These are phyloP conservation scores for Sitodiplosis mosellana DNA, from an alignment of 1,140 invertebrate species.

Conservation along the genomic window DNA sequence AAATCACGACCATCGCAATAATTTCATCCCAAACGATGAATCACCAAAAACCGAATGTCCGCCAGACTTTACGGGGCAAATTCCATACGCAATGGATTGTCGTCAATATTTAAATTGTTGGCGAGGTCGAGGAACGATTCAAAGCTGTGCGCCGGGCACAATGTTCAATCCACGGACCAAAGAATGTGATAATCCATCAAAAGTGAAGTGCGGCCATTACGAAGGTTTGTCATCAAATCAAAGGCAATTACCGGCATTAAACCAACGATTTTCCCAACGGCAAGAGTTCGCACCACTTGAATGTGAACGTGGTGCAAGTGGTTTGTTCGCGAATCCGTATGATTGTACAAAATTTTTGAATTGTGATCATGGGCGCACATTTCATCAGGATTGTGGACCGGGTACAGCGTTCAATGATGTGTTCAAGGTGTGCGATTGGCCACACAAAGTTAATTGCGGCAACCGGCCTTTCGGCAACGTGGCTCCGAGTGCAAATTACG, in stretches of 20 bases:
- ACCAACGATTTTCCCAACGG: background rate
- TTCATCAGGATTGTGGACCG: conserved; percentile 39
- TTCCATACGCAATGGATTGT: conserved; percentile 40
- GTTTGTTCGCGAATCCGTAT: conserved; percentile 36
- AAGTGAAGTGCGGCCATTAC: conserved; percentile 32
- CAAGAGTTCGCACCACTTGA: too few species aligned
- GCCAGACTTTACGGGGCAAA: conserved; percentile 31
- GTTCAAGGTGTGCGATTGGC: conserved; percentile 37
- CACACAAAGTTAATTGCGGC: conserved; percentile 29
- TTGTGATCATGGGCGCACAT: conserved; percentile 37
- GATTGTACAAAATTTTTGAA: conserved; percentile 47
- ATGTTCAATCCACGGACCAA: conserved; percentile 40
- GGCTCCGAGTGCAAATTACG: too few species aligned
- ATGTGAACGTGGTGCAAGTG: conserved; percentile 28
- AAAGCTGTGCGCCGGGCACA: conserved; percentile 44
- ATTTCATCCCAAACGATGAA: too few species aligned
- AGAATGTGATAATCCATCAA: conserved; percentile 42
- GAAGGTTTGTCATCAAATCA: background rate
- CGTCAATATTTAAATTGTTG: conserved; percentile 49
- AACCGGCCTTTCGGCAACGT: background rate
- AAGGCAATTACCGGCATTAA: background rate
- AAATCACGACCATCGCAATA: too few species aligned
- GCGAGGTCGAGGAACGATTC: conserved; percentile 32
- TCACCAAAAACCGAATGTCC: conserved; percentile 27
- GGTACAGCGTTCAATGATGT: conserved; percentile 45